Conservation (phyloP, 2,888 invertebrate genomes). For the Euclidia mi region DNA sequence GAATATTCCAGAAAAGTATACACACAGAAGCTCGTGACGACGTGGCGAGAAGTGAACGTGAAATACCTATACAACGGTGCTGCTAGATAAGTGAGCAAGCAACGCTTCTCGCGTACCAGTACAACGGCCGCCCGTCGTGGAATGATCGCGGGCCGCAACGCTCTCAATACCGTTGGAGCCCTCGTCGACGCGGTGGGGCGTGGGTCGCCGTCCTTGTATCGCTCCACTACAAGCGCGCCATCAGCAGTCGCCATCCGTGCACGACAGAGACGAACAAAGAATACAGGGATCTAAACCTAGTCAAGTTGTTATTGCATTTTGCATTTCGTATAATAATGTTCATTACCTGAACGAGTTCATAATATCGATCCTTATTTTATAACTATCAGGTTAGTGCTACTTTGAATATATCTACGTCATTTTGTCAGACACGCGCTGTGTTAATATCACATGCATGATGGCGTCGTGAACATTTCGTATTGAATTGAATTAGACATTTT, state of each 20-base stretch:
- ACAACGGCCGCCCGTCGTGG: slow-evolving; percentile 59
- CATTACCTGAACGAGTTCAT: slow-evolving; percentile 56
- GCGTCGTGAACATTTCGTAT: slow-evolving; percentile 52
- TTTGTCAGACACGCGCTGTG: slow-evolving; percentile 35
- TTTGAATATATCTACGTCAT: slow-evolving; percentile 61
- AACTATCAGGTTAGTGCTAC: slow-evolving; percentile 76
- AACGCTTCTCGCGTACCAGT: slow-evolving; percentile 30
- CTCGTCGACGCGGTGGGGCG: slow-evolving; percentile 69
- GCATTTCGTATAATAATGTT: slow-evolving; percentile 63
- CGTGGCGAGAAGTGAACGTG: slow-evolving; percentile 22
- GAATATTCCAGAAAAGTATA: slow-evolving; percentile 38
- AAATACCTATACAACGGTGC: not conserved
- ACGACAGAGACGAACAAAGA: slow-evolving; percentile 70
- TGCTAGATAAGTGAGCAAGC: slow-evolving; percentile 20
- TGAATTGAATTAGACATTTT: slow-evolving; percentile 20
- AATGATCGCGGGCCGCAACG: slow-evolving; percentile 54
- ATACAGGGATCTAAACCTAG: slow-evolving; percentile 55
- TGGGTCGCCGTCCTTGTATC: slow-evolving; percentile 65
- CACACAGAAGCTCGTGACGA: slow-evolving; percentile 32
- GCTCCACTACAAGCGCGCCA: slow-evolving; percentile 53
- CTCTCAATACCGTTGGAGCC: slow-evolving; percentile 54
- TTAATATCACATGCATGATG: slow-evolving; percentile 55
- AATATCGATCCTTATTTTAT: slow-evolving; percentile 49
- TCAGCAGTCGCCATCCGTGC: slow-evolving; percentile 72
- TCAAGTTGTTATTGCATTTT: slow-evolving; percentile 54